Base-by-base conservation (phyloP, 2,888 invertebrate species). In the Trichopria drosophilae region DNA sequence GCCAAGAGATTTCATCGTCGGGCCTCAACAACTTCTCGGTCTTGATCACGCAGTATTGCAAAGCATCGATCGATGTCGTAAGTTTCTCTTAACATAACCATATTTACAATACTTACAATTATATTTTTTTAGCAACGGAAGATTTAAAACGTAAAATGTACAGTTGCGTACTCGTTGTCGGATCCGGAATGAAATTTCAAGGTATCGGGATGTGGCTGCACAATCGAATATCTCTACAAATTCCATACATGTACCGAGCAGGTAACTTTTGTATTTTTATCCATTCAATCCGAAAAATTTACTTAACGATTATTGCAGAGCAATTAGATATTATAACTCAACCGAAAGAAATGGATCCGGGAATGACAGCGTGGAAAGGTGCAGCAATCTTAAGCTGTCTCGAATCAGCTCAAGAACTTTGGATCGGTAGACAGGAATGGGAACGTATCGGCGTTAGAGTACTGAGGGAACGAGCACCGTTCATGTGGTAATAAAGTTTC, bases 131-230 rank as follows among this genome's bases (percentile, higher is more conserved):
- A 83, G 84, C 87, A 4, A 88, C 82, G 44, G 94, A 94, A 60
- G 96, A 96, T 61, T 76, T 93, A 49, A 94, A 93, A 74, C 80
- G 91, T 35, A 93, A 94, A 77, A 94, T 96, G 93, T 95, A 93
- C 71, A 90, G 90, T 47, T 91, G 90, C 65, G 90, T 96, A 55
- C 78, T 96, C 16, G 84, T 96, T 1, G 91, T 96, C 5, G 96
- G 96, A 5, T 93, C 94, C 3, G 93, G 93, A 2, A 87, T 92
- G 69, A 93, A 93, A 76, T 87, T 93, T 60, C 83, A 86, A 41
- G 93, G 89, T 2, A 82, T 93, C 35, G 84, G 88, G 16, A 83
- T 86, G 53, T 95, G 94, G 93, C 77, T 96, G 7, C 92, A 93
- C 67, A 92, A 92, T 67, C 81, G 91, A 59, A 82, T 95, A 51